Percentiles rank a stretch among this genome's conserved stretches.
Conservation (phyloP, 1,140 invertebrate genomes). For the Agrypnia vestita region DNA sequence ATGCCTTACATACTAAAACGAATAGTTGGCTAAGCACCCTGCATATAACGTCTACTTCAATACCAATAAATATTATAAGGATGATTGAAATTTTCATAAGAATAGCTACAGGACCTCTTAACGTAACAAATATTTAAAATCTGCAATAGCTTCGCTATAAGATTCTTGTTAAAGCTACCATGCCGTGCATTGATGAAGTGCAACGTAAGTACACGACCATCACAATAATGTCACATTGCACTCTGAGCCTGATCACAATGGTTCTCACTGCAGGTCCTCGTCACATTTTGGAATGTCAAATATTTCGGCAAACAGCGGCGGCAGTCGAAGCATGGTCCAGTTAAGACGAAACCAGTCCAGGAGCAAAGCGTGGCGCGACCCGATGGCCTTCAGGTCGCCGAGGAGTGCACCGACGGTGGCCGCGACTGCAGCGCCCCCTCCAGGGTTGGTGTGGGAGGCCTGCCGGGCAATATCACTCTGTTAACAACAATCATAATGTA, state of each 20-base stretch:
- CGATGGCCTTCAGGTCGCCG: constrained; percentile 87
- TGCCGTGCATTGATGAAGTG: not conserved
- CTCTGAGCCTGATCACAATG: constrained; percentile 8
- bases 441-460: constrained; percentile 50
- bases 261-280: constrained; percentile 54
- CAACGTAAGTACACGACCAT: constrained; percentile 32
- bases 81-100: constrained; percentile 49
- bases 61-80: constrained; percentile 47
- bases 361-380: constrained; percentile 87
- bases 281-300: constrained; percentile 97
- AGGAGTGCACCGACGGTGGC: constrained; percentile 82
- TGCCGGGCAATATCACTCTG: not conserved
- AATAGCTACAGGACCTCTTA: constrained; percentile 50
- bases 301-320: constrained; percentile 96
- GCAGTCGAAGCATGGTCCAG: constrained; percentile 89
- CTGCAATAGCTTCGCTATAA: constrained; percentile 43
- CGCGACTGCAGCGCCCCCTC: constrained; percentile 75
- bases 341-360: constrained; percentile 93
- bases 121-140: constrained; percentile 37
- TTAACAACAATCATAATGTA: not conserved
- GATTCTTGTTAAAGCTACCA: constrained; percentile 41
- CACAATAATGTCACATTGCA: constrained; percentile 38
- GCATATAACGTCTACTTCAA: constrained; percentile 51
- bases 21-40: constrained; percentile 60
- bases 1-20: constrained; percentile 50